phyloP scores from a whole-genome alignment of 2,113 vertebrate species.

The Stigmatopora nigra region DNA sequence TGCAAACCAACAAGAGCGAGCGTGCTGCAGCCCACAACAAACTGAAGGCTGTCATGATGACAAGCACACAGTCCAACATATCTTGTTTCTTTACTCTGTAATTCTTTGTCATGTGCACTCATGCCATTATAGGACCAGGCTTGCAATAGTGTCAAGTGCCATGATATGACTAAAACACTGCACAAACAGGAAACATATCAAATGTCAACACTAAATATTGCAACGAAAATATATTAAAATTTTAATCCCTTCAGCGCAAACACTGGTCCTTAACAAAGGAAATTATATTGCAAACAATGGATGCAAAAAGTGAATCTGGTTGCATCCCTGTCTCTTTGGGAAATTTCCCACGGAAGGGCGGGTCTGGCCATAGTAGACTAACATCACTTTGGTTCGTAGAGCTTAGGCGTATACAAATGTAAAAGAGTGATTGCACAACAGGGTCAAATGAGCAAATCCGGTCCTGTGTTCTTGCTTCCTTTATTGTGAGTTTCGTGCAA shows the following conservation, averaged over 20 bases:
- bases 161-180: not conserved
- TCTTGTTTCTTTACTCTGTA: not conserved
- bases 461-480: conserved; percentile 45
- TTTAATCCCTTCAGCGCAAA: not conserved
- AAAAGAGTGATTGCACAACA: conserved; percentile 42
- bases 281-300: conserved; percentile 27
- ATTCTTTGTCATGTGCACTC: not conserved
- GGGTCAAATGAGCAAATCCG: conserved; percentile 60
- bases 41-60: not conserved
- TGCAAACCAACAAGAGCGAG: no score
- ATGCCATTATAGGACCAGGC: not conserved
- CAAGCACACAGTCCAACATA: not conserved
- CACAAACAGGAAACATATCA: not conserved
- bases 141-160: not conserved
- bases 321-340: conserved; percentile 22
- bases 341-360: conserved; percentile 55
- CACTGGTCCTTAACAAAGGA: conserved; percentile 17
- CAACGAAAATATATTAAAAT: not conserved
- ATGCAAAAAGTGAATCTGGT: conserved; percentile 31
- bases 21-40: not conserved
- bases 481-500: conserved; percentile 51
- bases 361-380: conserved; percentile 33
- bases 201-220: not conserved
- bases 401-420: conserved; percentile 35
- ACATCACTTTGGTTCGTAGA: conserved; percentile 29